Evolutionary conservation across 2,113 vertebrate species (phyloP).

Genomic region (Abramis brama): DNA sequence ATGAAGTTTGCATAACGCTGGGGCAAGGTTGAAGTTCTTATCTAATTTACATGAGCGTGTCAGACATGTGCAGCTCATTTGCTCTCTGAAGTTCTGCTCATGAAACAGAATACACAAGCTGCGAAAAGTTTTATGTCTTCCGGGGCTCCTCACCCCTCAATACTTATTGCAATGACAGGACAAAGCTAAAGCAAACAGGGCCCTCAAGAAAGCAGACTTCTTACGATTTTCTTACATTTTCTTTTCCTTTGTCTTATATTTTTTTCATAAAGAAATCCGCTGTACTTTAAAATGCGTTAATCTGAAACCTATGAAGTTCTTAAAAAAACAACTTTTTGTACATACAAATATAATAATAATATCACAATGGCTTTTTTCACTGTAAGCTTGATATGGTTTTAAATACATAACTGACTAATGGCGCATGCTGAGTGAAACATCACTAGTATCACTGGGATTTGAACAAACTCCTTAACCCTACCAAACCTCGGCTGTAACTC

Average conservation of each 20-base stretch:
- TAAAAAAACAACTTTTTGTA: constrained; percentile 18
- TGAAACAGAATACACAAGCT: constrained; percentile 75
- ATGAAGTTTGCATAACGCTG: constrained; percentile 64
- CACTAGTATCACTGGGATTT: background rate
- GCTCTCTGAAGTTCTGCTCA: constrained; percentile 71
- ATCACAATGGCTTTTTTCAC: background rate
- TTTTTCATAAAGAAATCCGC: background rate
- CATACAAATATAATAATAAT: background rate
- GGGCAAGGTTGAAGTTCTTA: constrained; percentile 66
- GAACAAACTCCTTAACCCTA: background rate
- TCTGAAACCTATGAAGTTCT: background rate
- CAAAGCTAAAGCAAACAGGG: constrained; percentile 49
- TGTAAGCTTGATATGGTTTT: background rate
- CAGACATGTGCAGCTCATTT: constrained; percentile 59
- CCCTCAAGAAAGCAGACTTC: constrained; percentile 41
- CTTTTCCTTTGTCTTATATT: constrained; percentile 29
- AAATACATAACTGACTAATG: background rate
- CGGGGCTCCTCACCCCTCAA: constrained; percentile 54
- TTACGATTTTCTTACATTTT: constrained; percentile 31
- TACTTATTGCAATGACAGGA: constrained; percentile 43
- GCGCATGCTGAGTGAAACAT: background rate
- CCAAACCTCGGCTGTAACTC: background rate
- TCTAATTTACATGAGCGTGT: constrained; percentile 74
- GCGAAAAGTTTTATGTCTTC: constrained; percentile 64
- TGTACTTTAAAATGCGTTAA: background rate